phyloP scores from a whole-genome alignment of 2,113 vertebrate genomes.

The Myotis lucifugus region DNA sequence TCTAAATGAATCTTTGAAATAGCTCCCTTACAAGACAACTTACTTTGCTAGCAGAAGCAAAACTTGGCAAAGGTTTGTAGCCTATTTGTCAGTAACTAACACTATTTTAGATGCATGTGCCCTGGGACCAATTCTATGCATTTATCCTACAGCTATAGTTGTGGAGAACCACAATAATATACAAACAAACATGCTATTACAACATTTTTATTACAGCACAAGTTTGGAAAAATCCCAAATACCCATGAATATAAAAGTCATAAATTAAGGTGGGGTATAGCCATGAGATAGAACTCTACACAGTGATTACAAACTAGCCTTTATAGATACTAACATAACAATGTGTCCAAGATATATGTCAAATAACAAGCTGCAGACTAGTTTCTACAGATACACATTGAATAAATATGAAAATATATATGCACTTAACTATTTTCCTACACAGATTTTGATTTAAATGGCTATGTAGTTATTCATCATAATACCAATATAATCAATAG shows the following conservation, averaged over 20 bases:
- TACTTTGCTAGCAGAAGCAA: not conserved
- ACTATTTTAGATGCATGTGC: not conserved
- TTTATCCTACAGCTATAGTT: not conserved
- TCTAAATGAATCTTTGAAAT: not conserved
- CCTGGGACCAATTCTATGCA: not conserved
- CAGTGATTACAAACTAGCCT: not conserved
- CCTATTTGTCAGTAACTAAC: not conserved
- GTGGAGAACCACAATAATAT: not conserved
- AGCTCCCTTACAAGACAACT: not conserved
- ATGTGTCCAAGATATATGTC: not conserved
- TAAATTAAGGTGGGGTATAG: not conserved
- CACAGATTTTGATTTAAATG: not conserved
- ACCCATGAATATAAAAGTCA: not conserved
- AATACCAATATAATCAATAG: not conserved
- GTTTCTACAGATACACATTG: not conserved
- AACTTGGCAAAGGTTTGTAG: not conserved
- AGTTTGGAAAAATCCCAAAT: not conserved
- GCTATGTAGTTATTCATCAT: not conserved
- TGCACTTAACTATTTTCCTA: not conserved
- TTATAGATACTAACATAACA: not conserved
- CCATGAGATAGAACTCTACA: not conserved
- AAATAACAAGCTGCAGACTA: not conserved
- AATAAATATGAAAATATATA: not conserved
- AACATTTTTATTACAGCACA: not conserved
- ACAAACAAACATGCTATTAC: not conserved